Conservation (phyloP, 2,888 invertebrate genomes). For the Leptopterna dolabrata region DNA sequence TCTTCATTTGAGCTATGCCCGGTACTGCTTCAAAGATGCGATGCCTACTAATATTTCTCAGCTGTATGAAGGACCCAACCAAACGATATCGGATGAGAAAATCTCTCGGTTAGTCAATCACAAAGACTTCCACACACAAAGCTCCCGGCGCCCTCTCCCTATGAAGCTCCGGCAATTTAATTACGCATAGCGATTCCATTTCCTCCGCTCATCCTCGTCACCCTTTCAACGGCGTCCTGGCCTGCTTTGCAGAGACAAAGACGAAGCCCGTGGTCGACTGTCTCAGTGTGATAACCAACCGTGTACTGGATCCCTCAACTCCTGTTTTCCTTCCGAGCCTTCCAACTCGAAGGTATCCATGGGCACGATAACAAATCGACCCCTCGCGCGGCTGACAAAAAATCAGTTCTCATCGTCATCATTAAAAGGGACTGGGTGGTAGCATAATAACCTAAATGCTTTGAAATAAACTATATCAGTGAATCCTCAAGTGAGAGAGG, state of each 20-base stretch:
- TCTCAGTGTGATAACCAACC: slow-evolving; percentile 14
- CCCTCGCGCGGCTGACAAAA: no score
- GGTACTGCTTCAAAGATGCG: no score
- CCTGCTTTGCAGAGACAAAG: slow-evolving; percentile 2
- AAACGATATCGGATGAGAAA: background rate
- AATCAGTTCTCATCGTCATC: no score
- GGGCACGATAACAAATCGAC: background rate
- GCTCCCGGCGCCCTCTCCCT: background rate
- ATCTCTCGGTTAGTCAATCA: background rate
- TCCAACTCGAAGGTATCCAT: background rate
- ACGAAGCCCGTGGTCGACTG: background rate
- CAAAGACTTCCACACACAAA: background rate
- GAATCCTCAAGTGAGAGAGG: no score
- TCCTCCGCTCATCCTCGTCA: background rate
- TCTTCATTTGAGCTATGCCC: no score
- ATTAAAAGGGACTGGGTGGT: no score
- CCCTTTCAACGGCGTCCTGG: background rate
- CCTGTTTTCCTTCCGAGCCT: background rate
- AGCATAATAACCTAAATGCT: no score
- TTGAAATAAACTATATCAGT: no score
- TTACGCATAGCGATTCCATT: slow-evolving; percentile 11
- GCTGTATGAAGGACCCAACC: background rate
- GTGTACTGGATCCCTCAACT: background rate
- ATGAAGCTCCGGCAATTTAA: background rate
- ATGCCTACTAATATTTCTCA: no score